A percentile compares a stretch with the other conserved stretches of the same genome.
These are phyloP conservation scores for Eupithecia subumbrata DNA, from an alignment of 2,888 invertebrate species.

Conservation along the genomic window DNA sequence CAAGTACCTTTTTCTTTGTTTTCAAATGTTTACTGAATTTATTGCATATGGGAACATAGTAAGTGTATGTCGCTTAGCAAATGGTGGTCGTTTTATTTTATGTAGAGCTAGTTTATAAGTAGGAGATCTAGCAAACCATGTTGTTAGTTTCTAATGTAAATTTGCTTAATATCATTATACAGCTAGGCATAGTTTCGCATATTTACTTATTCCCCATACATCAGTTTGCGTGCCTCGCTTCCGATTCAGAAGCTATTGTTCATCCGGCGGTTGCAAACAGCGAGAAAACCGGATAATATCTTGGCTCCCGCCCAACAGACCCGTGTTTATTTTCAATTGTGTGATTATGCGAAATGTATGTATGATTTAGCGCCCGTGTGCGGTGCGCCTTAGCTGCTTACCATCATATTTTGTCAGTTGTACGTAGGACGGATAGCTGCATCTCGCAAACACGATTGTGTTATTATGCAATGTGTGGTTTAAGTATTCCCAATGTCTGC, in stretches of 20 bases:
- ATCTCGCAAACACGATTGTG: slow-evolving; percentile 16
- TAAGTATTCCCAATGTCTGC: slow-evolving; percentile 5
- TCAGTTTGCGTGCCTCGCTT: slow-evolving; percentile 29
- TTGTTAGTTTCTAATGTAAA: slow-evolving; percentile 1
- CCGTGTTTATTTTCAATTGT: slow-evolving; percentile 45
- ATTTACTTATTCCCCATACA: slow-evolving; percentile 33
- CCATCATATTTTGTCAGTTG: slow-evolving; percentile 35
- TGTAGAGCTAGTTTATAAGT: neutral
- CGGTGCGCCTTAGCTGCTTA: slow-evolving; percentile 31
- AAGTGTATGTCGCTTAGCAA: neutral
- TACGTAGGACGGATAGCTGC: slow-evolving; percentile 16
- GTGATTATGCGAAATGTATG: slow-evolving; percentile 44
- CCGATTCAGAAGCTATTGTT: slow-evolving; percentile 39
- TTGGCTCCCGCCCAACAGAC: slow-evolving; percentile 41
- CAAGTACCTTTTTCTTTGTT: slow-evolving; percentile 16
- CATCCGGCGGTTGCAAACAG: slow-evolving; percentile 39
- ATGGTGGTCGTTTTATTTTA: neutral
- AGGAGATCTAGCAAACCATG: neutral
- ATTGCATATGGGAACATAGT: neutral
- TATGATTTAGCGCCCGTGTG: slow-evolving; percentile 35
- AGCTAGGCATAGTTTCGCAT: slow-evolving; percentile 19
- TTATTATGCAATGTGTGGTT: slow-evolving; percentile 15
- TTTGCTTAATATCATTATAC: slow-evolving; percentile 17
- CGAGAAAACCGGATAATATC: slow-evolving; percentile 39
- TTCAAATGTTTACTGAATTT: neutral